A percentile compares a stretch with the other conserved stretches of the same genome.
These are phyloP conservation scores for Malaclemys terrapin DNA, from an alignment of 2,113 vertebrate species.

Conservation along the genomic window DNA sequence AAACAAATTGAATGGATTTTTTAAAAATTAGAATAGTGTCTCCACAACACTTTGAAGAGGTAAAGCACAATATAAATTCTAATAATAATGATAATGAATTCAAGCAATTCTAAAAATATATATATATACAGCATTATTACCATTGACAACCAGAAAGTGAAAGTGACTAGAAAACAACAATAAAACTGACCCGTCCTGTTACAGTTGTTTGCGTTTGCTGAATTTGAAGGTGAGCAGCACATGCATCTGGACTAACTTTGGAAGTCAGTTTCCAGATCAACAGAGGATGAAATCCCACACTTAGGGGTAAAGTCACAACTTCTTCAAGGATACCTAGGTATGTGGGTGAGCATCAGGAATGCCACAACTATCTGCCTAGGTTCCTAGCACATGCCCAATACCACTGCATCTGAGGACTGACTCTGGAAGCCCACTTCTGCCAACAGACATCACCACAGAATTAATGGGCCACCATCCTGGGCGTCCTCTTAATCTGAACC, in stretches of 20 bases:
- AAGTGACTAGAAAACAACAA: neutral
- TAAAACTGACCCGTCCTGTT: fast-evolving
- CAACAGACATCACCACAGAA: neutral
- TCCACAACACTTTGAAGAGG: fast-evolving
- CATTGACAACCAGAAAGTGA: neutral
- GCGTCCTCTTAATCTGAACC: neutral
- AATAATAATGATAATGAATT: neutral
- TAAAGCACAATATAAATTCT: neutral
- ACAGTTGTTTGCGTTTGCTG: neutral
- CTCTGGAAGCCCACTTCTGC: neutral
- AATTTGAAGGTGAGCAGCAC: fast-evolving
- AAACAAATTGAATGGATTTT: neutral
- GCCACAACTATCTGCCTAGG: neutral
- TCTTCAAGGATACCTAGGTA: fast-evolving
- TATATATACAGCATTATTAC: neutral
- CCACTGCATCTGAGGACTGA: fast-evolving
- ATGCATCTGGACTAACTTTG: slow-evolving; percentile 9
- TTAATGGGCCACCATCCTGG: fast-evolving
- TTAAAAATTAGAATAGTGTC: neutral
- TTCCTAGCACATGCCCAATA: neutral
- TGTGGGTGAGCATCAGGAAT: neutral
- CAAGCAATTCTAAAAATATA: neutral
- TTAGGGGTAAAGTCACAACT: neutral
- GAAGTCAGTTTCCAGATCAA: neutral
- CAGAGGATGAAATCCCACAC: neutral